Percentiles rank a stretch among this genome's conserved stretches.
Conservation (phyloP, 2,797 vertebrate species). For the Crocodylus rhombifer region DNA sequence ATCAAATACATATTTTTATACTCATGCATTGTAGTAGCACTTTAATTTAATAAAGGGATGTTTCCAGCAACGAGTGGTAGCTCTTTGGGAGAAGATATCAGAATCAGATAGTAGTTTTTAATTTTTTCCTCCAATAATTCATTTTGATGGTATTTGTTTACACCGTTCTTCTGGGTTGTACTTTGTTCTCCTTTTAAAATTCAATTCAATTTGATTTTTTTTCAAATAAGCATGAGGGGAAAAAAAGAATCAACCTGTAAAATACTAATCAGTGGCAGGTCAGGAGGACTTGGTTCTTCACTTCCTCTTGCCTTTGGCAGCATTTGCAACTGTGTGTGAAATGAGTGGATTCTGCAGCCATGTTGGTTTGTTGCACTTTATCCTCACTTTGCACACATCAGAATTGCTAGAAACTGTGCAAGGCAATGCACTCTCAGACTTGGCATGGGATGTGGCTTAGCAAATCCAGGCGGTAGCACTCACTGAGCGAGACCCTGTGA, state of each 20-base stretch:
- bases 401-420: neutral
- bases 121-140: neutral
- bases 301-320: neutral
- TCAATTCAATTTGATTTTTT: neutral
- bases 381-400: neutral
- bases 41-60: neutral
- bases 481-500: neutral
- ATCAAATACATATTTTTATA: rapidly evolving
- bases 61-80: neutral
- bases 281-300: neutral
- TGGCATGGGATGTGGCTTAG: neutral
- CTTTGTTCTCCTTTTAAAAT: neutral
- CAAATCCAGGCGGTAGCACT: neutral
- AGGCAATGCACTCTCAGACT: neutral
- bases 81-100: neutral
- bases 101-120: neutral
- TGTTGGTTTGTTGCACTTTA: neutral
- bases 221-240: neutral
- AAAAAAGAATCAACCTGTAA: neutral
- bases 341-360: neutral
- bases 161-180: neutral
- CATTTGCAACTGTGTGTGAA: neutral
- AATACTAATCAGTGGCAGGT: neutral
- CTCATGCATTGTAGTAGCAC: neutral
- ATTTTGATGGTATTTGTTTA: neutral